Conservation (phyloP, 2,797 vertebrate genomes). For the Trematomus bernacchii region DNA sequence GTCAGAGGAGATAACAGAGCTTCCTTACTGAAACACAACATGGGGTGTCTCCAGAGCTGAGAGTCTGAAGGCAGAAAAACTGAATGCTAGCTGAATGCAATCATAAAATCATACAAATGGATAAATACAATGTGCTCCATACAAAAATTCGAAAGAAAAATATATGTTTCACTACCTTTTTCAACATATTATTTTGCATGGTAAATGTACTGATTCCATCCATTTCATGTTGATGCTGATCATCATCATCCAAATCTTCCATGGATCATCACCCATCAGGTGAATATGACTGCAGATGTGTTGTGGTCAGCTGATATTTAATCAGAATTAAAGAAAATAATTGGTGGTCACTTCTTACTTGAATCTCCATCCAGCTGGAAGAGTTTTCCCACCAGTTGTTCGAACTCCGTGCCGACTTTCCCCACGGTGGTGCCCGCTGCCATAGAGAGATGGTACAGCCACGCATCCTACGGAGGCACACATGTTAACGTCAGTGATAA, state of each 20-base stretch:
- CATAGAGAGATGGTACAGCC: constrained; percentile 96
- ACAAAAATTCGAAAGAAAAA: neutral
- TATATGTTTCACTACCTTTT: neutral
- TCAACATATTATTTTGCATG: constrained; percentile 1
- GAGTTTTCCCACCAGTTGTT: constrained; percentile 94
- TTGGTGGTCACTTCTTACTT: constrained; percentile 82
- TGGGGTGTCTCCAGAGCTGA: constrained; percentile 94
- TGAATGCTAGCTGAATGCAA: neutral
- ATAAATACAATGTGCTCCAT: neutral
- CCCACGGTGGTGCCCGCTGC: constrained; percentile 90
- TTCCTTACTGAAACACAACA: constrained; percentile 95
- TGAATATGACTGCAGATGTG: neutral
- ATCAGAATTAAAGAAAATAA: neutral
- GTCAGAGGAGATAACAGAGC: constrained; percentile 92
- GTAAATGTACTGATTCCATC: neutral
- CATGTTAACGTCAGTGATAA: neutral
- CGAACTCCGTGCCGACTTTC: constrained; percentile 95
- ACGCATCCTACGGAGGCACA: constrained; percentile 85
- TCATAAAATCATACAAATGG: neutral
- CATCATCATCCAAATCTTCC: neutral
- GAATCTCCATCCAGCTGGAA: constrained; percentile 90
- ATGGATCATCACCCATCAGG: too few species aligned
- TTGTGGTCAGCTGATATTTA: neutral
- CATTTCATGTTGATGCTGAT: neutral
- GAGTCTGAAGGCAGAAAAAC: constrained; percentile 81